Base-by-base conservation (phyloP, 2,888 invertebrate genomes). In the Ferdinandea cuprea region DNA sequence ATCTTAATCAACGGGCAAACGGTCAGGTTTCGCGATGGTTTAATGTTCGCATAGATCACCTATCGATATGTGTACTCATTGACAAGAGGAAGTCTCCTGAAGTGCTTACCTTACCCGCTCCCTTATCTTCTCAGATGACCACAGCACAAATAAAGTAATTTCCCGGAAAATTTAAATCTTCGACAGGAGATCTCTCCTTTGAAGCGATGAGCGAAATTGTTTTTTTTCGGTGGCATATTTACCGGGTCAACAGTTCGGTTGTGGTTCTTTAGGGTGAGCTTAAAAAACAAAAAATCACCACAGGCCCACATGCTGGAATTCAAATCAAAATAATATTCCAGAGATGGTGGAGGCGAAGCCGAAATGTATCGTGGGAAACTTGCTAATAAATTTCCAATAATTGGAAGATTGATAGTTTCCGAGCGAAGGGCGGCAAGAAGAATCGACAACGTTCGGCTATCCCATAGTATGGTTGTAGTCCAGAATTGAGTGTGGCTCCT, bases 351-450 rank as follows among this genome's bases (percentile, higher is more conserved):
- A 4, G 13, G 69, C 11, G 9, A 37, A 30, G 48, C 30, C 85
- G 86, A 89, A 87, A 86, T 89, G 87, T 89, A 89, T 87, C 89
- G 89, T 89, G 89, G 89, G 89, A 89, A 89, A 88, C 86, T 88
- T 85, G 87, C 88, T 88, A 89, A 89, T 88, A 89, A 89, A 88
- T 88, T 88, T 86, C 86, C 71, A 79, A 85, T 84, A 83, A 83
- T 85, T 74, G 66, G 77, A 74, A 85, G 76, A 85, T 85, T 85
- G 81, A 72, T 72, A 65, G 73, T 79, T 85, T 59, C 30, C 50
- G 30, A 54, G 44, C 3, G 59, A 73, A 73, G 63, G 63, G 69
- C 81, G 59, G 66, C 66, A 66, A 58, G 46, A 72, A 58, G 50
- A 50, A 63, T 35, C 50, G 13, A 28, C n/a, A n/a, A 44, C 46